Conservation (phyloP, 2,797 vertebrate species). For the Sitta carolinensis region DNA sequence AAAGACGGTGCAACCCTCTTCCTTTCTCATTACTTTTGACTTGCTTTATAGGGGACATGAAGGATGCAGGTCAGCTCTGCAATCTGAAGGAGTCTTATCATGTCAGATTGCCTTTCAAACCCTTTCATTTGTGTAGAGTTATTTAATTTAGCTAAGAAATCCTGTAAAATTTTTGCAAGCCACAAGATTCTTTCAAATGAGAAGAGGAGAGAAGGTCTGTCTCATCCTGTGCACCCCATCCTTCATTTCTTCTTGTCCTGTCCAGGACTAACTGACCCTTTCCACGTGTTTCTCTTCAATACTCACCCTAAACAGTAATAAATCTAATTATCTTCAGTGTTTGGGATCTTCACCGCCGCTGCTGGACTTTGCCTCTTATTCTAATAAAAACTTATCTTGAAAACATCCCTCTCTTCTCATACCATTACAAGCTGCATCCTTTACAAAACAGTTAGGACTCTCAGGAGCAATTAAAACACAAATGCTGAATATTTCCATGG, state of each 20-base stretch:
- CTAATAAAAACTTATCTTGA: not conserved
- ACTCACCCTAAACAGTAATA: not conserved
- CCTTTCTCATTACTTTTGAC: not conserved
- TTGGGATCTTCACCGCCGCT: not conserved
- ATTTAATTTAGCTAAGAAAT: not conserved
- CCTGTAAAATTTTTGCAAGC: not conserved
- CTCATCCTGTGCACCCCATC: not conserved
- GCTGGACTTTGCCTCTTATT: not conserved
- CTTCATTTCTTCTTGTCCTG: not conserved
- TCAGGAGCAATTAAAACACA: conserved; percentile 30
- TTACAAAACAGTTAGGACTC: not conserved
- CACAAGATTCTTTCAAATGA: not conserved
- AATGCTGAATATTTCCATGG: not conserved
- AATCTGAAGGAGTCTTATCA: not conserved
- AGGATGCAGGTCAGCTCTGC: not conserved
- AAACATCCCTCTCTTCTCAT: not conserved
- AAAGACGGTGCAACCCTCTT: not conserved
- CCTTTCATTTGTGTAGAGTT: not conserved
- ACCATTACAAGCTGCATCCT: not conserved
- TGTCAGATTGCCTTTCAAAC: not conserved
- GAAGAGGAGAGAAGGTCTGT: not conserved
- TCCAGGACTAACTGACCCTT: not conserved
- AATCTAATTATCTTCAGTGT: not conserved
- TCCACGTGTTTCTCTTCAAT: not conserved
- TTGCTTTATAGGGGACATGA: not conserved